A percentile compares a stretch with the other conserved stretches of the same genome.
These are phyloP conservation scores for Hydraecia micacea DNA, from an alignment of 2,888 invertebrate species.

Conservation along the genomic window DNA sequence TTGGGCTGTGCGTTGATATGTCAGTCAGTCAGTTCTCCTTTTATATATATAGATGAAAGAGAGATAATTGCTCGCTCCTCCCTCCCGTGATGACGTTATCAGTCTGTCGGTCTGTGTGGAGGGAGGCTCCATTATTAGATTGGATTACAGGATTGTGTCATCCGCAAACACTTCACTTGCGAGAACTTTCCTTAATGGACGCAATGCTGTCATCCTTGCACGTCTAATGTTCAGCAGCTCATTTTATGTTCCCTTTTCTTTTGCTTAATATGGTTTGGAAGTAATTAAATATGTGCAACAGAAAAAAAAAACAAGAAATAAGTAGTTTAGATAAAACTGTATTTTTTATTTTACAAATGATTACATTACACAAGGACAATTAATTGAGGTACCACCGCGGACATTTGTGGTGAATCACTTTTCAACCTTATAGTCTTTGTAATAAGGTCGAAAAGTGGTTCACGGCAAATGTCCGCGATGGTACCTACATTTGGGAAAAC, in stretches of 20 bases:
- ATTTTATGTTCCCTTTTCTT: background rate
- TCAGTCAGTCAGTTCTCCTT: no score
- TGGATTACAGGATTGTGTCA: constrained; percentile 59
- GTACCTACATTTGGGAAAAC: no score
- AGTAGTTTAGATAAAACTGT: no score
- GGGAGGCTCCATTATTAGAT: constrained; percentile 56
- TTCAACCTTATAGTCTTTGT: no score
- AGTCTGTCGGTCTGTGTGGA: constrained; percentile 17
- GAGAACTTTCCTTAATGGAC: constrained; percentile 38
- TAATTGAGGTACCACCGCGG: background rate
- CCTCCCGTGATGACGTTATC: constrained; percentile 30
- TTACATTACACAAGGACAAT: no score
- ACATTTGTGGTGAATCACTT: no score
- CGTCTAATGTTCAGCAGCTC: background rate
- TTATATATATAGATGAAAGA: no score
- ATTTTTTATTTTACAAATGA: no score
- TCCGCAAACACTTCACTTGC: constrained; percentile 28
- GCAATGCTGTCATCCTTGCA: constrained; percentile 6
- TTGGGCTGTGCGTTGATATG: no score
- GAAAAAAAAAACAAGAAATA: no score
- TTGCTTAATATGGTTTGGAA: background rate
- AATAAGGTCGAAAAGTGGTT: no score
- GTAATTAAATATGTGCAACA: background rate
- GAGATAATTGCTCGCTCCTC: constrained; percentile 7
- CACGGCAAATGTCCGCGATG: no score